Evolutionary conservation across 2,113 vertebrate species (phyloP).

Genomic region (Numida meleagris): DNA sequence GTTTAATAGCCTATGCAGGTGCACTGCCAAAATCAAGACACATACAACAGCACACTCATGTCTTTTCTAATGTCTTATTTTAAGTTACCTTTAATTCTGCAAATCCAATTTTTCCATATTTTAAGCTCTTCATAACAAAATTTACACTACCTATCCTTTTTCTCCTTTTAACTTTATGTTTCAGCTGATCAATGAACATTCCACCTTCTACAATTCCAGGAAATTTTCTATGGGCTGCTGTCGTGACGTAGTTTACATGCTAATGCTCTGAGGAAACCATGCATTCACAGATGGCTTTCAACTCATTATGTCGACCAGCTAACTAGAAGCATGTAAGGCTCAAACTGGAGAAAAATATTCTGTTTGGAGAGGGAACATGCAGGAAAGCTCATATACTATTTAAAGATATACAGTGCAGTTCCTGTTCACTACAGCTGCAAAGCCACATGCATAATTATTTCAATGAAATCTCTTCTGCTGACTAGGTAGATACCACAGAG

Average conservation of each 20-base stretch:
- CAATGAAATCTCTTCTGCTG: slow-evolving; percentile 46
- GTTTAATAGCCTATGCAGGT: slow-evolving; percentile 30
- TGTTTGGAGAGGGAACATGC: not conserved
- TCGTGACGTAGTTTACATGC: not conserved
- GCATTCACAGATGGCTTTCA: not conserved
- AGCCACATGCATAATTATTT: slow-evolving; percentile 7
- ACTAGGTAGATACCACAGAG: slow-evolving; percentile 26
- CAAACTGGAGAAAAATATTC: not conserved
- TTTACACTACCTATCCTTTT: not conserved
- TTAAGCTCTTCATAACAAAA: not conserved
- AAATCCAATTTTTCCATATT: not conserved
- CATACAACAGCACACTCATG: slow-evolving; percentile 20
- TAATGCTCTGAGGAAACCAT: not conserved
- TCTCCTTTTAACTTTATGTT: not conserved
- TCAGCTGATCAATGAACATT: not conserved
- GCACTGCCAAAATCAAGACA: slow-evolving; percentile 35
- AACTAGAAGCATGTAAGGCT: not conserved
- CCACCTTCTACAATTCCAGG: not conserved
- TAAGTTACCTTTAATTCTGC: not conserved
- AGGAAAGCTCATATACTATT: not conserved
- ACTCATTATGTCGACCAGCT: not conserved
- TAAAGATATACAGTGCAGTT: slow-evolving; percentile 3
- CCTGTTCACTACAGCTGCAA: slow-evolving; percentile 45
- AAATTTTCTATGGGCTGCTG: not conserved
- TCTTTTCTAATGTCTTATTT: not conserved